Conservation (phyloP, 1,140 invertebrate species). For the Dryas iulia region DNA sequence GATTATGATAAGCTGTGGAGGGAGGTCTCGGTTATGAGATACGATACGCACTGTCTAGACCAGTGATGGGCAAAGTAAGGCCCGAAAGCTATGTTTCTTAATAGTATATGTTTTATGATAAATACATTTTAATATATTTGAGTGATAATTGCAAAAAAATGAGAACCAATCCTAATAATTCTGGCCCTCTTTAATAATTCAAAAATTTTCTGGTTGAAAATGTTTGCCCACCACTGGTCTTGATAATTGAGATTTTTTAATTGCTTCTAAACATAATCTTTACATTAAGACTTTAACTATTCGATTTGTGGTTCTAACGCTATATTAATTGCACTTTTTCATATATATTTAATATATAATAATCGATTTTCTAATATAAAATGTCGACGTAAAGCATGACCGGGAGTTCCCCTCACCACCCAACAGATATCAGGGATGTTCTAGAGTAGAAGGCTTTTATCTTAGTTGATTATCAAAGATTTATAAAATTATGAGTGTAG, state of each 20-base stretch:
- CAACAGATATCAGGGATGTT: constrained; percentile 65
- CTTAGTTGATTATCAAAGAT: constrained; percentile 66
- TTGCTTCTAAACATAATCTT: neutral
- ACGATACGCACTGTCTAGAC: no score
- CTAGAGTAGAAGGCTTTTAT: constrained; percentile 65
- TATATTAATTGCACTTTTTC: neutral
- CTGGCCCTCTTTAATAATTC: no score
- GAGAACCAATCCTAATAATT: no score
- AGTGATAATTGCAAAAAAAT: no score
- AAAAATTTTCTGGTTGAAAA: no score
- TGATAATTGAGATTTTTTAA: neutral
- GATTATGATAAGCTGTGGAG: constrained; percentile 34
- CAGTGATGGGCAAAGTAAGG: no score
- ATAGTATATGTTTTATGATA: no score
- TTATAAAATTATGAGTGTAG: constrained; percentile 70
- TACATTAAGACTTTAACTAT: neutral
- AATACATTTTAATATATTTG: no score
- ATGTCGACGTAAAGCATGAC: neutral
- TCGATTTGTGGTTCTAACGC: neutral
- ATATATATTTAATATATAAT: neutral
- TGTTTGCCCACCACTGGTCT: no score
- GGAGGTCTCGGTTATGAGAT: constrained; percentile 32
- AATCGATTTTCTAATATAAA: neutral
- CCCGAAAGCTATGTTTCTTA: no score
- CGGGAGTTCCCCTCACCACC: constrained; percentile 17